Percentiles rank a stretch among this genome's conserved stretches.
Evolutionary conservation across 2,113 vertebrate species (phyloP).

Genomic region (Rhinolophus ferrumequinum): DNA sequence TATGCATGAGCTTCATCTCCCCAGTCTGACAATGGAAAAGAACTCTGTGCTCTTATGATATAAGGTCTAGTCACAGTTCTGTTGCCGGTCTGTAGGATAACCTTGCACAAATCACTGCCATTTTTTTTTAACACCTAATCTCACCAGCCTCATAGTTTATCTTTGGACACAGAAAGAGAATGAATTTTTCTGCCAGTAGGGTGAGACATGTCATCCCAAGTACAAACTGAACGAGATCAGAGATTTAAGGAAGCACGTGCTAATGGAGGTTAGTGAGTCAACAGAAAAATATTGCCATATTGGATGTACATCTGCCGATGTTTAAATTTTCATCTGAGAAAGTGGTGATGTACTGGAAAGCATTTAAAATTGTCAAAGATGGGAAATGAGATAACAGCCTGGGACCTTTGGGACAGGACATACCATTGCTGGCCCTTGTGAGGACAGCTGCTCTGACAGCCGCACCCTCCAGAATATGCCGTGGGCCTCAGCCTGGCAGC

Average conservation of each 20-base stretch:
- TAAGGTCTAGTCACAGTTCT: not conserved
- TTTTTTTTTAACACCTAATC: not conserved
- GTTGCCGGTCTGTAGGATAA: not conserved
- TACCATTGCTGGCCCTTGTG: not conserved
- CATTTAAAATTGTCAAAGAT: constrained; percentile 41
- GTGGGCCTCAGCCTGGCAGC: constrained; percentile 48
- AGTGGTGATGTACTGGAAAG: not conserved
- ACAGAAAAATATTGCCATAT: not conserved
- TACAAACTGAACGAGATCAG: not conserved
- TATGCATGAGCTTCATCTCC: not conserved
- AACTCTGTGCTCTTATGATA: rapidly evolving
- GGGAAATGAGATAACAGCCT: constrained; percentile 51
- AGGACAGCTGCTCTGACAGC: constrained; percentile 53
- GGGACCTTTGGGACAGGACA: constrained; percentile 42
- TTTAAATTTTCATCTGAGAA: constrained; percentile 41
- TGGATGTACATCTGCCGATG: not conserved
- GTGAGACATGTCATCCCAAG: not conserved
- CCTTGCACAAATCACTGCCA: not conserved
- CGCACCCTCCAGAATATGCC: constrained; percentile 39
- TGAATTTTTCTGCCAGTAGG: not conserved
- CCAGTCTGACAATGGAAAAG: not conserved
- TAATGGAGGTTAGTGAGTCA: not conserved
- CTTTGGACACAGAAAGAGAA: not conserved
- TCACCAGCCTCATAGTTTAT: not conserved
- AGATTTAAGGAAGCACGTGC: not conserved